Base-by-base conservation (phyloP, 1,140 invertebrate species). In the Bombyx mandarina region DNA sequence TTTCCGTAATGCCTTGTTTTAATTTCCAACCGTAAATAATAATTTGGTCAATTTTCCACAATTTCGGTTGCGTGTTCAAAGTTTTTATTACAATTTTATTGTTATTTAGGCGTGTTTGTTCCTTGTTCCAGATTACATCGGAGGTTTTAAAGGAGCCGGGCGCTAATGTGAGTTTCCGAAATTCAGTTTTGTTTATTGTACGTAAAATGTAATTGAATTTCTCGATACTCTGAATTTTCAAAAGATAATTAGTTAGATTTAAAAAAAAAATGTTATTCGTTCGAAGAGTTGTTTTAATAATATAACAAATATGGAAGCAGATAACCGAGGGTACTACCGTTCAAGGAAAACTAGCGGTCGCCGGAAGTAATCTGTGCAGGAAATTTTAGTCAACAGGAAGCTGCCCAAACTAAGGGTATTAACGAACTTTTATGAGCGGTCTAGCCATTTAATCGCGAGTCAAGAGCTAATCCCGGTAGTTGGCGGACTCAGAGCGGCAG, bases 41-140 rank as follows among this genome's bases (percentile, higher is more conserved):
- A 81, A 85, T 86, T 86, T 86, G 76, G 80, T 83, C 78, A 82
- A 86, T 82, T 82, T 81, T 77, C 80, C 73, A 81, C 75, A 82
- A 83, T 83, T 84, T 78, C 71, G 79, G 81, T 86, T 79, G 80
- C 83, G 81, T 85, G 82, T 63, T 67, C 75, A 75, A 85, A 86
- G 80, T 83, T 86, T 86, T 86, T 83, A 86, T 87, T 87, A 77
- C 66, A 82, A 83, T 86, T 85, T 87, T 82, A 87, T 87, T 87
- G 83, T 84, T 87, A 87, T 87, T 87, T 87, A 85, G 82, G 73
- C 79, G 78, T 87, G 84, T 87, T 87, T 85, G 83, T 87, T 85
- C 67, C 76, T 87, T 87, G 84, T 87, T 84, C 77, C 73, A 84
- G 84, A 87, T 87, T 86, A 86, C 77, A 85, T 79, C 76, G 78